A percentile compares a stretch with the other conserved stretches of the same genome.
Conservation (phyloP, 2,113 vertebrate species). For the Chloebia gouldiae region DNA sequence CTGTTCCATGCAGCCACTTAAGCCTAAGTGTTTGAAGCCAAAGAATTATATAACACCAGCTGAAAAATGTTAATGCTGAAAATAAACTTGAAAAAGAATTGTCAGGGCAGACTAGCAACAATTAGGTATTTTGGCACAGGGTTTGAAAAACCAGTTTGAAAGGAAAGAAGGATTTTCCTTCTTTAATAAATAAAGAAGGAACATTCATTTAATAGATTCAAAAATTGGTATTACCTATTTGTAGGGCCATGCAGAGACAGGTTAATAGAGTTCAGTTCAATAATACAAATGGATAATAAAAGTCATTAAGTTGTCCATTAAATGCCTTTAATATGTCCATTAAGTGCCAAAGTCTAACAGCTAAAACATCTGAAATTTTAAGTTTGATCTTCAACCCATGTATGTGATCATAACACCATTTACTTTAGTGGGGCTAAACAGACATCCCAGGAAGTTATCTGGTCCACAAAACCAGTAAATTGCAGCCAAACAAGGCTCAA, state of each 20-base stretch:
- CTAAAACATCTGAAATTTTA: background rate
- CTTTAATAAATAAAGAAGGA: background rate
- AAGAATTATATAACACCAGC: background rate
- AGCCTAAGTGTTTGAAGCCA: background rate
- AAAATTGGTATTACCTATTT: background rate
- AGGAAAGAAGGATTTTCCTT: background rate
- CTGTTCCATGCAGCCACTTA: conserved; percentile 13
- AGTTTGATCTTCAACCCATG: background rate
- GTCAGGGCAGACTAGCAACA: background rate
- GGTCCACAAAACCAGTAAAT: background rate
- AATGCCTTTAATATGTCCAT: conserved; percentile 4
- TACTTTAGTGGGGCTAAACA: background rate
- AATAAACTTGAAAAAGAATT: conserved; percentile 23
- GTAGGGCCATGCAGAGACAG: background rate
- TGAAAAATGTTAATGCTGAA: conserved; percentile 40
- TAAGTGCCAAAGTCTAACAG: background rate
- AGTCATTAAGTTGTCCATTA: conserved; percentile 24
- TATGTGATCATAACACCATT: background rate
- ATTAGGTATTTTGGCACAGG: conserved; percentile 5
- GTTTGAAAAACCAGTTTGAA: background rate
- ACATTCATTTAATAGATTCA: background rate
- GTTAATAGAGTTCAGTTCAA: background rate
- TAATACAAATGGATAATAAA: conserved; percentile 19
- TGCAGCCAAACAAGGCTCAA: background rate
- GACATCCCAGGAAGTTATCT: background rate